A percentile compares a stretch with the other conserved stretches of the same genome.
Conservation (phyloP, 2,797 vertebrate species). For the Coccyzus lansbergi region DNA sequence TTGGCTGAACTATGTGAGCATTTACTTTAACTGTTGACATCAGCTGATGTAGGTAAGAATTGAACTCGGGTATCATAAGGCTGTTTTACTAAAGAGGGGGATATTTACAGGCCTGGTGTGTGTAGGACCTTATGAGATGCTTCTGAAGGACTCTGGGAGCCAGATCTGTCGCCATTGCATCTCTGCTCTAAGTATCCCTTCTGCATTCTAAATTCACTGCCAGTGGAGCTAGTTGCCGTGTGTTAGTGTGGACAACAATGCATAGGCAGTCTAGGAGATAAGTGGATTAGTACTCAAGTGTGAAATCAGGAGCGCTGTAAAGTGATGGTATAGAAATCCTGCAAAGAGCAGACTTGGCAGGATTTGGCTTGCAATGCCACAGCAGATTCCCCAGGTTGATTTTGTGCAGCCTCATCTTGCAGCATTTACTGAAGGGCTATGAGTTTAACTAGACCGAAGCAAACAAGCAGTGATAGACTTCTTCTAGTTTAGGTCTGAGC, state of each 20-base stretch:
- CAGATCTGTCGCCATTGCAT: background rate
- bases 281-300: conserved; percentile 41
- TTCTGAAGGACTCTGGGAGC: background rate
- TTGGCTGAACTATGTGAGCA: rapidly evolving
- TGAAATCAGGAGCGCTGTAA: conserved; percentile 36
- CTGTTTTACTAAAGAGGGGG: background rate
- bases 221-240: background rate
- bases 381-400: background rate
- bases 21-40: background rate
- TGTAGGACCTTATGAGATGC: background rate
- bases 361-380: background rate
- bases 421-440: background rate
- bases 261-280: conserved; percentile 41
- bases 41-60: background rate
- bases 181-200: background rate
- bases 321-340: conserved; percentile 1
- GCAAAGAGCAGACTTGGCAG: conserved; percentile 31
- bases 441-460: background rate
- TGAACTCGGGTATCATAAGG: background rate
- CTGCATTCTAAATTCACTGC: conserved; percentile 6
- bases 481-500: background rate
- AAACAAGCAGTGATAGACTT: background rate
- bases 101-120: background rate
- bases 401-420: background rate
- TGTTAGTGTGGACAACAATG: background rate